Evolutionary conservation across 2,113 vertebrate species (phyloP).

Genomic region (Oryctolagus cuniculus): DNA sequence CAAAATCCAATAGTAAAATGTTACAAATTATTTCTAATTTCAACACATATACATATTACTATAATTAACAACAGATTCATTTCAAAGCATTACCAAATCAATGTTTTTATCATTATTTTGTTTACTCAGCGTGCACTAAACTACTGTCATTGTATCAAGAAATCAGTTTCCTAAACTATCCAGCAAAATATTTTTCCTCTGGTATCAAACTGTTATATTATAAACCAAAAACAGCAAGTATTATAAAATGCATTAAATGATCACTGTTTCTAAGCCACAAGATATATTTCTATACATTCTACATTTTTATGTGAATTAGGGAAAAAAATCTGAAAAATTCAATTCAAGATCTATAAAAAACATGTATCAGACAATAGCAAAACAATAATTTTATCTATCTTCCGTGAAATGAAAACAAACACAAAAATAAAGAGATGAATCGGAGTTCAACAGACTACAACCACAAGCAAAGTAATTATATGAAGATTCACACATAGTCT

Average conservation of each 20-base stretch:
- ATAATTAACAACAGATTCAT: not conserved
- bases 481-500: not conserved
- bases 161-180: not conserved
- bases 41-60: not conserved
- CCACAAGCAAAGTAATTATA: not conserved
- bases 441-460: not conserved
- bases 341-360: not conserved
- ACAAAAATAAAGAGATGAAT: not conserved
- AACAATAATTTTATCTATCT: not conserved
- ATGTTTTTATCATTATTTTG: not conserved
- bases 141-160: not conserved
- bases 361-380: not conserved
- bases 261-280: not conserved
- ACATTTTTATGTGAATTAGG: not conserved
- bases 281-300: not conserved
- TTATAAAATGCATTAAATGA: not conserved
- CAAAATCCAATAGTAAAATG: not conserved
- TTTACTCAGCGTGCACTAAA: not conserved
- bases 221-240: conserved; percentile 28
- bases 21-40: not conserved
- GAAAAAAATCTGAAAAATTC: not conserved
- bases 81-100: not conserved
- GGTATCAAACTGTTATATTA: not conserved
- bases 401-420: conserved; percentile 22
- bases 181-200: not conserved